Evolutionary conservation across 2,888 invertebrate species (phyloP), one percentile per base, ranked within the genome.

Genomic region (Ariolimax columbianus): DNA sequence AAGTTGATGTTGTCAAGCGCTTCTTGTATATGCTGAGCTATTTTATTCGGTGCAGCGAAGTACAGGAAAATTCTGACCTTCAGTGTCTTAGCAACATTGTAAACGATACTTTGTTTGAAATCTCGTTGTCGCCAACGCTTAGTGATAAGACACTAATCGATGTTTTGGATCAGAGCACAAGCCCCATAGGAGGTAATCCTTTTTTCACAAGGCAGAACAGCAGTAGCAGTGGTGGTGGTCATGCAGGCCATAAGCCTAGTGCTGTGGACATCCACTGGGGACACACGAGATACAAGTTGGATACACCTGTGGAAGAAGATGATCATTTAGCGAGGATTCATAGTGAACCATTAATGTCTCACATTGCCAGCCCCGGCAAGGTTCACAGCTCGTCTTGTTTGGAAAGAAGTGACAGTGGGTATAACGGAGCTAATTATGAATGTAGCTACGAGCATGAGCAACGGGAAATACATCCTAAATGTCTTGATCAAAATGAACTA

Each of bases 21-120:
- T 95, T 98, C 17, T 95, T 98, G 11, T 95, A 96, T 87, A 96
- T 97, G 59, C 94, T 98, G 38, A 97, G 97, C 0, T 98, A 98
- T 93, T 98, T 98, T 92, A 96, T 98, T 87, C 96, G 97, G 75
- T 97, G 97, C 94, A 96, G 96, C 89, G 96, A 96, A 91, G 96
- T 97, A 80, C 95, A 89, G 94, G 90, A 95, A 94, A 90, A 87
- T 26, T 86, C 88, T 9, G 91, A 92, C 36, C 79, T 87, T 26
- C 89, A 89, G 26, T 87, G 89, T 68, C 87, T 92, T 63, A 86
- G 89, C 40, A 82, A 87, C 1, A 89, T 89, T 75, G 77, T 92
- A 30, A 89, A 90, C 33, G 88, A 88, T 47, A 80, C 79, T n/a
- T 59, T 63, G 36, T 72, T 91, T 63, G 87, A 86, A 11, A 86